Conservation (phyloP, 2,888 invertebrate species). For the Digitonthophagus gazella region DNA sequence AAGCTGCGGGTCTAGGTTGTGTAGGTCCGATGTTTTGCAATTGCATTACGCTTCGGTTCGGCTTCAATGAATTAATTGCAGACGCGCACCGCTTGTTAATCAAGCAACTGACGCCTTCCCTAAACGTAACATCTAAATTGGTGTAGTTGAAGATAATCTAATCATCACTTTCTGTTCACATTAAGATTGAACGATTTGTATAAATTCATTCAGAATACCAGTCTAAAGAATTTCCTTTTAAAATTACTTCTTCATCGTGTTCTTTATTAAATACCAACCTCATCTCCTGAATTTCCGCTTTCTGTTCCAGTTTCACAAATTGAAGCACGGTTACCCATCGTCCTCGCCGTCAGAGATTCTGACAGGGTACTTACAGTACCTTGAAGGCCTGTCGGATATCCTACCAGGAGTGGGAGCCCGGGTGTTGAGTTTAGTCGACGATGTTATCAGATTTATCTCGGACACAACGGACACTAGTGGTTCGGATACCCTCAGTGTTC, state of each 20-base stretch:
- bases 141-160: background rate
- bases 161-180: background rate
- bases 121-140: background rate
- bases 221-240: no score
- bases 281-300: conserved; percentile 1
- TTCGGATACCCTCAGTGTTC: background rate
- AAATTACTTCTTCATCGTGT: no score
- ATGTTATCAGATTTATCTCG: conserved; percentile 58
- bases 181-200: background rate
- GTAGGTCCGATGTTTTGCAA: background rate
- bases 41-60: background rate
- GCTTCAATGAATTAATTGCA: background rate
- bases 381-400: conserved; percentile 52
- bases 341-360: conserved; percentile 59
- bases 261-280: no score
- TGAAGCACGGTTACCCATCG: conserved; percentile 64
- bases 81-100: background rate
- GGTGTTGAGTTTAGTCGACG: conserved; percentile 58
- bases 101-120: background rate
- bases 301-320: conserved; percentile 52
- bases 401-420: conserved; percentile 67
- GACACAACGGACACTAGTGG: conserved; percentile 49
- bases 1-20: background rate
- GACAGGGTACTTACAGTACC: conserved; percentile 56
- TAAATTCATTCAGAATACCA: no score